Base-by-base conservation (phyloP, 2,888 invertebrate genomes). In the Mythimna vitellina region DNA sequence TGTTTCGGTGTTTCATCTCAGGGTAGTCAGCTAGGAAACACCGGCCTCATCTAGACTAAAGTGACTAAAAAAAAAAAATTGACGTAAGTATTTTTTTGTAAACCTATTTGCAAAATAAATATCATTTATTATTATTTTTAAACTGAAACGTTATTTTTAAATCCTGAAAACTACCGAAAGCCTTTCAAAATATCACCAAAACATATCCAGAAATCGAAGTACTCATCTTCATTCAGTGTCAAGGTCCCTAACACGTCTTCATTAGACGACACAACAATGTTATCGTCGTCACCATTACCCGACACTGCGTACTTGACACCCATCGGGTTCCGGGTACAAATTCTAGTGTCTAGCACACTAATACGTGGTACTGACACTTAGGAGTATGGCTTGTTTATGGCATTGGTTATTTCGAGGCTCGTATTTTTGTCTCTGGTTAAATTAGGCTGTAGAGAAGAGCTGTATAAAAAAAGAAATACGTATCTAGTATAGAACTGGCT, bases 341-440 rank as follows among this genome's bases (percentile, higher is more conserved):
- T 90, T 89, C 91, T 93, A 94, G 92, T 82, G 83, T 82, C 90
- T 92, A 92, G 92, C 88, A 83, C 82, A 64, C 88, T 90, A 89
- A 89, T 91, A 89, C 89, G 68, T 58, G 76, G 90, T 90, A 89
- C 65, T 82, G 76, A 86, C 80, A 86, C 82, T 68, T 60, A 70
- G 54, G 64, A 8, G 46, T 57, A 60, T 49, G 56, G 51, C 17
- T 66, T 78, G 78, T 74, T 68, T 61, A 57, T 68, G 69, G 35
- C 38, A 54, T 60, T 57, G 66, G 69, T 69, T 32, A 68, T 78
- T 73, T 76, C 8, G 65, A 63, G 65, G 58, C 20, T 67, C 46
- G 20, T 60, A n/a, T 46, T 73, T 22, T 74, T 32, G n/a, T 67
- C 35, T 61, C 22, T 61, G 38, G 49, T 1, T 17, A 5, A 2